Evolutionary conservation across 1,140 invertebrate species (phyloP), one percentile per base, ranked within the genome.

Genomic region (Dendroctonus valens): DNA sequence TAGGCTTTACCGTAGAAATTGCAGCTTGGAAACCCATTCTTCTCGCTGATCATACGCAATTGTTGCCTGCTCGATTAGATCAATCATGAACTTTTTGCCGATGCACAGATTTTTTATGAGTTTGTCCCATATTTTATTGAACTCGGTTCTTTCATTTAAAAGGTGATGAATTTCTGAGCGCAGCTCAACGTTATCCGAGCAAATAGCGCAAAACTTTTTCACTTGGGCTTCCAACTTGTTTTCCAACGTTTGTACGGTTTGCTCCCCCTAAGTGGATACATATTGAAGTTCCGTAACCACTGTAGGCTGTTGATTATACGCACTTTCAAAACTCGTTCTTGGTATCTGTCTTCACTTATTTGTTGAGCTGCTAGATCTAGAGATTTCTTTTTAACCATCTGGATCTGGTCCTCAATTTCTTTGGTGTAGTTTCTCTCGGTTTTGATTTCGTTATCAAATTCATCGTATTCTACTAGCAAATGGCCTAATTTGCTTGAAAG

Each of bases 1-100:
- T 3, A 26, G 26, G 26, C 37, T n/a, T 8, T 49, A 65, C 63
- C 88, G 87, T 41, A 95, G 80, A 2, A 87, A 84, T 44, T 91
- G 85, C 59, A 94, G 83, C 78, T 93, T 94, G 49, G 85, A 86
- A 73, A 93, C 88, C 71, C 91, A 87, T 73, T 94, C 92, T 75
- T 94, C 92, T 3, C 93, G 83, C 75, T 92, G 89, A 81, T 95
- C 92, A 76, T 93, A 94, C 0, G 92, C 88, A 41, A 89, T 80
- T 4, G 91, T 94, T 0, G 92, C 90, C 73, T 91, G 87, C 69
- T 94, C 92, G 57, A 94, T 91, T 12, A 93, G 79, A 71, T 94
- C 91, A 68, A 89, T 84, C 72, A 93, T 92, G 61, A 91, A 83
- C 41, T 86, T 85, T 70, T 91, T 91, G 5, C 89, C 89, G n/a